Evolutionary conservation across 2,797 vertebrate genomes (phyloP).

Genomic region (Meriones psammophilus): DNA sequence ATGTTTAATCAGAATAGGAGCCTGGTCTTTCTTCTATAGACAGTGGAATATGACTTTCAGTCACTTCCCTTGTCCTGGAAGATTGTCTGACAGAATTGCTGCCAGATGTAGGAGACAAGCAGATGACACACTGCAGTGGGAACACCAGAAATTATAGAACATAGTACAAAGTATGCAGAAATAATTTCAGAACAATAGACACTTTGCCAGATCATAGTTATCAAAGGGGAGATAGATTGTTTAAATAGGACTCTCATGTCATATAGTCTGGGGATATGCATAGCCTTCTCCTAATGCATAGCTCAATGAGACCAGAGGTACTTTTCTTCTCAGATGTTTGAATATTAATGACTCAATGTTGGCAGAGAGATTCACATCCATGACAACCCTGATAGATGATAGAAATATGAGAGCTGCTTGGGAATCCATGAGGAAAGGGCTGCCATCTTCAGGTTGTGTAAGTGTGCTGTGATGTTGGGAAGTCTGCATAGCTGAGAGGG

Average conservation of each 20-base stretch:
- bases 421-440: neutral
- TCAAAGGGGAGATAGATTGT: neutral
- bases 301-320: neutral
- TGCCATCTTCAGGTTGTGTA: neutral
- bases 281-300: neutral
- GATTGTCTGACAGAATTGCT: neutral
- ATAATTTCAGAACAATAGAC: neutral
- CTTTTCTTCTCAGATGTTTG: conserved; percentile 52
- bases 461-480: neutral
- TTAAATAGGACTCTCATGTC: neutral
- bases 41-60: neutral
- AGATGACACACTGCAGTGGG: no score
- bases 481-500: neutral
- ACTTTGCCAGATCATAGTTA: neutral
- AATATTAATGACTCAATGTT: neutral
- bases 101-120: neutral
- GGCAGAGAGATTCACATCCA: neutral
- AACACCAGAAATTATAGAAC: neutral
- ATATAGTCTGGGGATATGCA: neutral
- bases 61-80: neutral
- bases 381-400: no score
- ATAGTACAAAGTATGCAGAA: rapidly evolving
- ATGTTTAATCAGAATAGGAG: neutral
- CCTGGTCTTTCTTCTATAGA: neutral
- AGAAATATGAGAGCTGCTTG: neutral